A percentile compares a stretch with the other conserved stretches of the same genome.
These are phyloP conservation scores for Drosophila ochracea DNA, from an alignment of 2,888 invertebrate genomes.

Conservation along the genomic window DNA sequence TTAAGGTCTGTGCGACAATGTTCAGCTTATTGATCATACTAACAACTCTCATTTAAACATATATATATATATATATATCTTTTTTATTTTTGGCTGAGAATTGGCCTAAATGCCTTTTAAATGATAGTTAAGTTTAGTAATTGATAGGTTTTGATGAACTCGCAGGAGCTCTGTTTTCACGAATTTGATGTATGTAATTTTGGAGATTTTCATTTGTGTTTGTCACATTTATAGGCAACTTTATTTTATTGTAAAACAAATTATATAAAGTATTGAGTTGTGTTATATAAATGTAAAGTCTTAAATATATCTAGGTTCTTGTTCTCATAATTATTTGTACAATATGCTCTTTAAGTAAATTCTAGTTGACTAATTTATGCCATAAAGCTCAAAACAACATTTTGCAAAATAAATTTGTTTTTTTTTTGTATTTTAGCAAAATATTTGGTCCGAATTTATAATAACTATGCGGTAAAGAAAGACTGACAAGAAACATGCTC, in stretches of 20 bases:
- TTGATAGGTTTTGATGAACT: constrained; percentile 14
- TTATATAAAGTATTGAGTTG: constrained; percentile 64
- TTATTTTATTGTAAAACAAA: constrained; percentile 41
- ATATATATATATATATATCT: background rate
- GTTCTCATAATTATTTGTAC: constrained; percentile 77
- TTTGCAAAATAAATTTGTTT: constrained; percentile 64
- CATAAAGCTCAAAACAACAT: constrained; percentile 45
- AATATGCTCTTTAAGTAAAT: constrained; percentile 74
- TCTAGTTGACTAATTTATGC: constrained; percentile 74
- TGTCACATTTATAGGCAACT: constrained; percentile 33
- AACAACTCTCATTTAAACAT: constrained; percentile 5
- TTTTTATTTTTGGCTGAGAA: background rate
- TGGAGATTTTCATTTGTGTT: constrained; percentile 62
- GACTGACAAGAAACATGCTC: constrained; percentile 51
- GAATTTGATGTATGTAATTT: constrained; percentile 70
- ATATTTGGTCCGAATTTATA: constrained; percentile 23
- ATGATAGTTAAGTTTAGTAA: constrained; percentile 28
- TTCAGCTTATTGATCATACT: constrained; percentile 14
- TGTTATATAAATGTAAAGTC: constrained; percentile 54
- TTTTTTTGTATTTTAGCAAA: constrained; percentile 54
- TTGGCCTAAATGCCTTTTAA: constrained; percentile 15
- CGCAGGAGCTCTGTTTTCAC: constrained; percentile 48
- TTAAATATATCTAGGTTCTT: constrained; percentile 51
- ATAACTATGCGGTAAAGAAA: constrained; percentile 59
- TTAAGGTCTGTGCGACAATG: constrained; percentile 11